A percentile compares a stretch with the other conserved stretches of the same genome.
Evolutionary conservation across 2,797 vertebrate genomes (phyloP).

Genomic region (Sebastes alutus): DNA sequence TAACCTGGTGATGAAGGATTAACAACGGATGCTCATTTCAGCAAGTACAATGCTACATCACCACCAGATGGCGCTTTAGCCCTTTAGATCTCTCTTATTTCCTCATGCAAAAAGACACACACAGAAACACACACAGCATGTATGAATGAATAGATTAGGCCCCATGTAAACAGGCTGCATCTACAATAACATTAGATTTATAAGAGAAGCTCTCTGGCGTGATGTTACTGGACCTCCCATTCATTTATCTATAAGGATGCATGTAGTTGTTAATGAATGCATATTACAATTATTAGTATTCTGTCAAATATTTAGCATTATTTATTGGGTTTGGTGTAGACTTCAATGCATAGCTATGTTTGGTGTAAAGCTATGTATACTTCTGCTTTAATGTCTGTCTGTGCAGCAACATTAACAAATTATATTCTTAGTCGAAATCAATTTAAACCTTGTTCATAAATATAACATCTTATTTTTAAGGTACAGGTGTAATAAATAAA

Average conservation of each 20-base stretch:
- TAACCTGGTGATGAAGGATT: constrained; percentile 20
- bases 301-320: constrained; percentile 67
- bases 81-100: constrained; percentile 66
- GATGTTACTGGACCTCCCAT: constrained; percentile 49
- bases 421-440: constrained; percentile 9
- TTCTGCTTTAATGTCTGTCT: constrained; percentile 29
- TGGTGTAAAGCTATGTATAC: constrained; percentile 24
- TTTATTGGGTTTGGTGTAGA: constrained; percentile 44
- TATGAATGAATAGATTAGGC: constrained; percentile 65
- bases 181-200: constrained; percentile 48
- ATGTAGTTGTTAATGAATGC: constrained; percentile 56
- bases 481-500: neutral
- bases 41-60: neutral
- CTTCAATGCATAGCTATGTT: constrained; percentile 31
- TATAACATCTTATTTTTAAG: neutral
- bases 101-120: constrained; percentile 1
- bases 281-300: constrained; percentile 59
- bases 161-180: constrained; percentile 62
- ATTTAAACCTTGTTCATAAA: constrained; percentile 21
- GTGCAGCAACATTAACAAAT: constrained; percentile 27
- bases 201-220: constrained; percentile 39
- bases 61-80: constrained; percentile 86
- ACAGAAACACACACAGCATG: constrained; percentile 19
- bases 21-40: neutral
- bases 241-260: constrained; percentile 66